Conservation (phyloP, 2,113 vertebrate genomes). For the pig (Sus scrofa) region DNA sequence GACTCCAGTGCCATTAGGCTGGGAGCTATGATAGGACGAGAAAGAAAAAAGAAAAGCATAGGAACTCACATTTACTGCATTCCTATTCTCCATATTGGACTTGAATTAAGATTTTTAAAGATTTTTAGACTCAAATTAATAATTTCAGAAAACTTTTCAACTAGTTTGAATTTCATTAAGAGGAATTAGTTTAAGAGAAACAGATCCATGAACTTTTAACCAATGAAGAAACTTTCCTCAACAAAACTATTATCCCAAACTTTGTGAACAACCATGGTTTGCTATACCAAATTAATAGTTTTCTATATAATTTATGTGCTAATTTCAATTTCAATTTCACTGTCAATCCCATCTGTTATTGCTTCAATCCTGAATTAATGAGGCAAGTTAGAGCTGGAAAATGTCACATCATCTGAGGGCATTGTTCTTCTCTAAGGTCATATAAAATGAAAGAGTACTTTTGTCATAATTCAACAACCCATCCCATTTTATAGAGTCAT, state of each 20-base stretch:
- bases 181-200: neutral
- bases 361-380: slow-evolving; percentile 79
- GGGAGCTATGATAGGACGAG: neutral
- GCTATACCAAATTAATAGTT: slow-evolving; percentile 55
- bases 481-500: slow-evolving; percentile 73
- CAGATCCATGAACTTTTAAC: neutral
- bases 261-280: slow-evolving; percentile 32
- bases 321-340: slow-evolving; percentile 76
- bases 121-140: neutral
- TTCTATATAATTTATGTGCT: slow-evolving; percentile 72
- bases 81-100: neutral
- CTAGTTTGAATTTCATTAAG: slow-evolving; percentile 4
- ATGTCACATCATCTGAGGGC: slow-evolving; percentile 73
- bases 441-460: slow-evolving; percentile 74
- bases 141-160: neutral
- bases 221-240: slow-evolving; percentile 1
- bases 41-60: neutral
- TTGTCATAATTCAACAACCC: slow-evolving; percentile 67
- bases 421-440: slow-evolving; percentile 70
- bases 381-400: slow-evolving; percentile 76
- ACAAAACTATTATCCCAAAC: slow-evolving; percentile 56
- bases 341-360: slow-evolving; percentile 72
- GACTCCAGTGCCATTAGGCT: neutral
- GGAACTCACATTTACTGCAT: neutral
- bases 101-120: neutral